Percentiles rank a stretch among this genome's conserved stretches.
Evolutionary conservation across 2,797 vertebrate species (phyloP).

Genomic region (Anniella stebbinsi): DNA sequence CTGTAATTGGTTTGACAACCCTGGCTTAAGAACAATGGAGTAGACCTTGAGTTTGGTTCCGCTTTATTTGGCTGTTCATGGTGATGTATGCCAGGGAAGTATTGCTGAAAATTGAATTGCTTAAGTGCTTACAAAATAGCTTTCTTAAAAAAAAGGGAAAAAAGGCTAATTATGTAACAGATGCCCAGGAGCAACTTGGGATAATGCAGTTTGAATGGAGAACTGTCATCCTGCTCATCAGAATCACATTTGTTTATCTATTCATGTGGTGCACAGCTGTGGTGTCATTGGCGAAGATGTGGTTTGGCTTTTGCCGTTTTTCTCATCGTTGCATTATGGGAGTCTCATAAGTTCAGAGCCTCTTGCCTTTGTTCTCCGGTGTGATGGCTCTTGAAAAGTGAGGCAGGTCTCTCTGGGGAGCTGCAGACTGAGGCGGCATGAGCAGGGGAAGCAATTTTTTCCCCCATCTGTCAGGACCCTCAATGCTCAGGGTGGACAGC

Average conservation of each 20-base stretch:
- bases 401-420: neutral
- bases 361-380: conserved; percentile 49
- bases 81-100: neutral
- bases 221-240: conserved; percentile 54
- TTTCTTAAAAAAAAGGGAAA: neutral
- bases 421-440: neutral
- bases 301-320: neutral
- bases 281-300: conserved; percentile 21
- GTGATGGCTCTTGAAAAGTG: neutral
- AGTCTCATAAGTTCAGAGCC: conserved; percentile 64
- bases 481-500: neutral
- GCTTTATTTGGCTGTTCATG: neutral
- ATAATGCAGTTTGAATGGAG: conserved; percentile 55
- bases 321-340: conserved; percentile 34
- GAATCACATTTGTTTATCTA: conserved; percentile 53
- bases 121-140: neutral
- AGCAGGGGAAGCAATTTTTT: neutral
- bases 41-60: neutral
- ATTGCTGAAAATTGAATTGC: neutral
- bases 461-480: neutral
- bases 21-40: neutral
- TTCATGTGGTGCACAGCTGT: conserved; percentile 47
- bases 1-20: neutral
- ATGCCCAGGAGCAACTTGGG: conserved; percentile 64
- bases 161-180: conserved; percentile 68